phyloP scores from a whole-genome alignment of 2,113 vertebrate genomes.

The Hypocryptadius cinnamomeus region DNA sequence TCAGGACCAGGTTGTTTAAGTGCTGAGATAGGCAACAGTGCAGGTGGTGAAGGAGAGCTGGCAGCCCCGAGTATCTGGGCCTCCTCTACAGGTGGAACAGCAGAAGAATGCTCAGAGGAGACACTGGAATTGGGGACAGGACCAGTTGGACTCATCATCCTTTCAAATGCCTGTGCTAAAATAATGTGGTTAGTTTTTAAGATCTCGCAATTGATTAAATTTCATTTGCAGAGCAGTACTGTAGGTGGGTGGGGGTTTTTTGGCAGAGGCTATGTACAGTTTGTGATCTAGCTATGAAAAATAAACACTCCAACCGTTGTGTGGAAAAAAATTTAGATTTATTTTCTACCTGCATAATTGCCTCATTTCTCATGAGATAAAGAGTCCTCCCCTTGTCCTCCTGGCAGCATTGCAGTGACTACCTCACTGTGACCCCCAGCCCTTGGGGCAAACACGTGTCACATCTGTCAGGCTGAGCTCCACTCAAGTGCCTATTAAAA shows the following conservation, averaged over 20 bases:
- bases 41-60: constrained; percentile 78
- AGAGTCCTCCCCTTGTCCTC: not conserved
- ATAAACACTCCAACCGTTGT: not conserved
- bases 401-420: not conserved
- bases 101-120: constrained; percentile 76
- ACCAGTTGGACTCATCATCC: constrained; percentile 93
- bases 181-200: not conserved
- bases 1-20: constrained; percentile 84
- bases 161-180: constrained; percentile 89
- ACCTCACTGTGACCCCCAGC: accelerated
- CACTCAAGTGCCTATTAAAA: not conserved
- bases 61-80: constrained; percentile 70
- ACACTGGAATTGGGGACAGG: constrained; percentile 76
- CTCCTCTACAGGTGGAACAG: constrained; percentile 77
- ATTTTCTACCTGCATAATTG: not conserved
- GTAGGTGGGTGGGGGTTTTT: accelerated
- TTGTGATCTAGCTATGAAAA: not conserved
- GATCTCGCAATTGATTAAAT: not conserved
- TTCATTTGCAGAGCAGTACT: not conserved
- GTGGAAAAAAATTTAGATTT: not conserved
- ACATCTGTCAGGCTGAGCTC: not conserved
- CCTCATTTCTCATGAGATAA: not conserved
- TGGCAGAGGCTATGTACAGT: not conserved
- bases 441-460: not conserved
- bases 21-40: constrained; percentile 80